Base-by-base conservation (phyloP, 2,797 vertebrate genomes). In the Darevskia mixta region DNA sequence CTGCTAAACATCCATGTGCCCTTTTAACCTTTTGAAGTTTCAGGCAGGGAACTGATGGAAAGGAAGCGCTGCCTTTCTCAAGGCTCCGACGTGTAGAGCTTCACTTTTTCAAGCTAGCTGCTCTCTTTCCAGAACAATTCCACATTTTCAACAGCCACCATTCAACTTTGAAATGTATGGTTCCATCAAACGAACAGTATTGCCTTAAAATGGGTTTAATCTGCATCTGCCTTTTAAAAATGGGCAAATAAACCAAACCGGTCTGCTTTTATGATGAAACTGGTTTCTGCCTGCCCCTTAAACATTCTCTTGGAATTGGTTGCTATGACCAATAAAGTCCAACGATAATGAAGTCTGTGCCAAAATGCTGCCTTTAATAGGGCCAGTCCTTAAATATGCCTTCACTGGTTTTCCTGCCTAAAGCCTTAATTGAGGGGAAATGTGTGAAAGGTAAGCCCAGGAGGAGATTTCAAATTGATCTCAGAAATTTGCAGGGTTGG, bases 151-250 rank as follows among this genome's bases (percentile, higher is more conserved):
- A 11, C 9, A 79, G 29, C 32, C 45, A n/a, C 29, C 43, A 3
- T 23, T 80, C 15, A 41, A 43, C 0, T 0, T 79, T 0, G 0
- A 32, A 71, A 76, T 32, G n/a, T 77, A 84, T 86, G 87, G 25
- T 71, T 89, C 88, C 58, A 41, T 81, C 0, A 3, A 86, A 89
- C 91, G 82, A 55, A 66, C 58, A 29, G 78, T 17, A 38, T 83
- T 78, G 61, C n/a, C 77, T 64, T 87, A 83, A 86, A n/a, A 55
- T 55, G 80, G 58, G 23, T n/a, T 85, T 83, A 86, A 76, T 15
- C 45, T 80, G 27, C 75, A 17, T 9, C 45, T 87, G 35, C 66
- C 78, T 64, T 43, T 23, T 13, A 77, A 85, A 20, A 77, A 86
- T 69, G 85, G 32, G 35, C 64, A 73, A 67, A 27, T 6, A 49